Evolutionary conservation across 2,797 vertebrate species (phyloP).

Genomic region (Meriones psammophilus): DNA sequence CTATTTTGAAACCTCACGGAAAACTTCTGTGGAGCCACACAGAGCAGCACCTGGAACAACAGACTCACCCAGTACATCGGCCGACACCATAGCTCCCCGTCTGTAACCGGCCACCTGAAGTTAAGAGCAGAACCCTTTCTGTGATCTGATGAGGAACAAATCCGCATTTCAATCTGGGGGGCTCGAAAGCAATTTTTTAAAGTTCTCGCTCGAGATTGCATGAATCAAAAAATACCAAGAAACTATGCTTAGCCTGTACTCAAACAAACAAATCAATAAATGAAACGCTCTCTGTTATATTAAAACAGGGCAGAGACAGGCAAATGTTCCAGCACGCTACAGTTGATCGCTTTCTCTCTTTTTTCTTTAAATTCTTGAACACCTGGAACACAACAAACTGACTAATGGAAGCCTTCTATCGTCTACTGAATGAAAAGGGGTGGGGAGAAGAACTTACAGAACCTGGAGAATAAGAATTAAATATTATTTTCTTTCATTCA

Average conservation of each 20-base stretch:
- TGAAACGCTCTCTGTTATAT: neutral
- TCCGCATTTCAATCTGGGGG: neutral
- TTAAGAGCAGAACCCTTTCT: neutral
- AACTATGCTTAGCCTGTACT: neutral
- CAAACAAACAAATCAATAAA: neutral
- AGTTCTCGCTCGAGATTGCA: slow-evolving; percentile 25
- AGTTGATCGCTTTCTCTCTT: neutral
- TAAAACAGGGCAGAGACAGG: neutral
- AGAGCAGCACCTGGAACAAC: slow-evolving; percentile 35
- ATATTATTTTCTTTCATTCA: slow-evolving; percentile 40
- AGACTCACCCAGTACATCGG: neutral
- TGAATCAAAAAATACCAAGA: slow-evolving; percentile 37
- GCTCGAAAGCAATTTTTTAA: neutral
- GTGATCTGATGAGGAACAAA: neutral
- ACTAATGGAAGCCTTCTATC: neutral
- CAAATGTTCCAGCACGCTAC: neutral
- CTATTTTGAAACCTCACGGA: neutral
- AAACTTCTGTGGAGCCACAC: neutral
- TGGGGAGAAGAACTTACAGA: neutral
- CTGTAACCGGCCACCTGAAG: neutral
- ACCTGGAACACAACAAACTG: neutral
- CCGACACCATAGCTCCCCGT: neutral
- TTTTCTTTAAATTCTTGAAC: neutral
- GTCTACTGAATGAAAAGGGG: neutral
- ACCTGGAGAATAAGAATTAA: slow-evolving; percentile 24